Evolutionary conservation across 2,888 invertebrate species (phyloP).

Genomic region (Belgica antarctica): DNA sequence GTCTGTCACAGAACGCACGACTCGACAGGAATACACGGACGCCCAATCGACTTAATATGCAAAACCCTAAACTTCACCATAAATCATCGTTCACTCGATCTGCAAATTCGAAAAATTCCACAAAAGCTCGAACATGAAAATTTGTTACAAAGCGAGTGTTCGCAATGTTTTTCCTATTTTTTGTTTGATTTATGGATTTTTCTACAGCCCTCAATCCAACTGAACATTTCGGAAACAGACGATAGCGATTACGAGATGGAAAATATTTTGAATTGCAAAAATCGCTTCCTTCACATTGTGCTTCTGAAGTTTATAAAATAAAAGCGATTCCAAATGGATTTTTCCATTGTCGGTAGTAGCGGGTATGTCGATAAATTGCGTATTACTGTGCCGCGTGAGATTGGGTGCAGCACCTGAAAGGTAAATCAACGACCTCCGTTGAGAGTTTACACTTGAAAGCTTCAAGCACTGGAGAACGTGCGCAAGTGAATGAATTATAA

Average conservation of each 20-base stretch:
- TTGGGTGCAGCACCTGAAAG: too few relatives aligned
- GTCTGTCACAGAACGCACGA: background rate
- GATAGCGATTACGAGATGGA: background rate
- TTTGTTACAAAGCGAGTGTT: background rate
- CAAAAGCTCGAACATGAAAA: background rate
- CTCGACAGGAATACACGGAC: background rate
- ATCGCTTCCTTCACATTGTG: too few relatives aligned
- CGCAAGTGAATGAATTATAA: too few relatives aligned
- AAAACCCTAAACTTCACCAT: too few relatives aligned
- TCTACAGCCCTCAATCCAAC: background rate
- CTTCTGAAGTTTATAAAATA: too few relatives aligned
- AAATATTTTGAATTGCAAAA: background rate
- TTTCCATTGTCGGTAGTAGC: too few relatives aligned
- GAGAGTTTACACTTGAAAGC: too few relatives aligned
- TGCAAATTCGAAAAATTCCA: background rate
- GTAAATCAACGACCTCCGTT: too few relatives aligned
- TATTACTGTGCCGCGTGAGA: too few relatives aligned
- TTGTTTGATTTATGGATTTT: constrained; percentile 36
- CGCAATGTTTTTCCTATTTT: background rate
- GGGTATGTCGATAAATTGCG: too few relatives aligned
- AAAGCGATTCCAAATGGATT: too few relatives aligned
- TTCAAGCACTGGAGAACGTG: too few relatives aligned
- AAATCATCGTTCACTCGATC: background rate
- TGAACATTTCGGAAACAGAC: constrained; percentile 16
- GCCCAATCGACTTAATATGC: background rate